These are phyloP conservation scores for Sternarchorhynchus goeldii DNA, from an alignment of 2,797 vertebrate genomes.

Conservation along the genomic window DNA sequence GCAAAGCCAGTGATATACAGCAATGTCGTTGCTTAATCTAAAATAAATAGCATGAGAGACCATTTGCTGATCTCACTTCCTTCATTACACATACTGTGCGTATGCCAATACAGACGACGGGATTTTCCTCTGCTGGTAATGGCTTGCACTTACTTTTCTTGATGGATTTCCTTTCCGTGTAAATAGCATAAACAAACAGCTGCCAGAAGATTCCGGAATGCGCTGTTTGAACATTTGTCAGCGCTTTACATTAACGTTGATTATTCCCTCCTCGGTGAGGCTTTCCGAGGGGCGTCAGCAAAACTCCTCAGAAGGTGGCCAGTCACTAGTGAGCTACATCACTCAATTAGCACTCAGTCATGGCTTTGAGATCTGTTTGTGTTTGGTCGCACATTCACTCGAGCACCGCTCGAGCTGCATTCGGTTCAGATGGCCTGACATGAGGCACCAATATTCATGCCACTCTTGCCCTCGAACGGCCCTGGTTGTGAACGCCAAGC, in stretches of 20 bases:
- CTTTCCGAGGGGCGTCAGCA: conserved; percentile 56
- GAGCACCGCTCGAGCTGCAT: not conserved
- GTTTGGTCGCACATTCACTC: conserved; percentile 43
- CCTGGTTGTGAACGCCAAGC: not conserved
- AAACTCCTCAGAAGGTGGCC: conserved; percentile 60
- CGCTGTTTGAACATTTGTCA: conserved; percentile 64
- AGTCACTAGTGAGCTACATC: conserved; percentile 65
- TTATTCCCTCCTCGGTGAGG: conserved; percentile 58
- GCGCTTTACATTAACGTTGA: conserved; percentile 67
- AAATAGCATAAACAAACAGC: conserved; percentile 69
- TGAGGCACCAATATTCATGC: conserved; percentile 31
- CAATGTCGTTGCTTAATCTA: conserved; percentile 46
- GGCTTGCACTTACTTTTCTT: conserved; percentile 59
- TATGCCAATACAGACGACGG: conserved; percentile 31
- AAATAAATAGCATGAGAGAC: conserved; percentile 53
- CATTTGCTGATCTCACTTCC: conserved; percentile 53
- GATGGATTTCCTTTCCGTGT: conserved; percentile 65
- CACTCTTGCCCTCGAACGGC: conserved; percentile 53
- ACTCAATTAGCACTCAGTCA: conserved; percentile 65
- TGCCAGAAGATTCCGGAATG: conserved; percentile 58
- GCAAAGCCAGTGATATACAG: conserved; percentile 41
- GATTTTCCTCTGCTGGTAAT: conserved; percentile 59
- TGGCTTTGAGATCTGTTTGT: conserved; percentile 60
- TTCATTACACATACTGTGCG: conserved; percentile 52
- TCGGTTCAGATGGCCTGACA: conserved; percentile 23